Evolutionary conservation across 2,113 vertebrate species (phyloP), one percentile per base, ranked within the genome.

Genomic region (Paedocypris sp.): DNA sequence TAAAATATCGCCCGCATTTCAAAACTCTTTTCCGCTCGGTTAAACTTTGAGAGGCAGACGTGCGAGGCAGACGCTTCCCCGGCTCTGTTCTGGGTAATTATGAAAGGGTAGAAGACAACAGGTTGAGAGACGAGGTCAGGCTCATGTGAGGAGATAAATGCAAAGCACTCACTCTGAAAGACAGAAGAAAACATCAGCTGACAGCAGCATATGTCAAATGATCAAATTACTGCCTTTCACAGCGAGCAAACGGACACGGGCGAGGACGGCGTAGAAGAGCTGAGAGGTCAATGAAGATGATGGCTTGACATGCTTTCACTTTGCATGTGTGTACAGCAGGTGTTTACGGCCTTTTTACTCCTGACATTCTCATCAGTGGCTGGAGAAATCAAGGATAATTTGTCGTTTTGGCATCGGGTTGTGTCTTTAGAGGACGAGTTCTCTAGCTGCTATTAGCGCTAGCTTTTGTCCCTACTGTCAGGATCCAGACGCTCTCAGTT

Each of bases 101-200:
- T 32, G 32, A 64, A 58, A 46, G 50, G 64, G 48, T 64, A 66
- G 58, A 52, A 66, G 56, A 66, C 64, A 59, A 50, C 68, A 53
- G 68, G 63, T 45, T 58, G 46, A 48, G 22, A 61, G 48, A 67
- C 49, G 64, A 66, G 60, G 68, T 66, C 62, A 70, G 39, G 60
- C 50, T 25, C 39, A 35, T 32, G 15, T 20, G 46, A 66, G 49
- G 51, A 47, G 63, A 70, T 62, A 58, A 71, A 58, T 41, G 47
- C 35, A 38, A 50, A 12, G 28, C 60, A 23, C 29, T 63, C 38
- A 52, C 39, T 31, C 38, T 48, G 64, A 46, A 31, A 67, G 68
- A 59, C 45, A 59, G 39, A 31, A 47, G 16, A 54, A 62, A 60
- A 49, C 25, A 22, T 28, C 28, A 35, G 4, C 45, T 58, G 68